A percentile compares a stretch with the other conserved stretches of the same genome.
Conservation (phyloP, 1,140 invertebrate species). For the Eueides isabella region DNA sequence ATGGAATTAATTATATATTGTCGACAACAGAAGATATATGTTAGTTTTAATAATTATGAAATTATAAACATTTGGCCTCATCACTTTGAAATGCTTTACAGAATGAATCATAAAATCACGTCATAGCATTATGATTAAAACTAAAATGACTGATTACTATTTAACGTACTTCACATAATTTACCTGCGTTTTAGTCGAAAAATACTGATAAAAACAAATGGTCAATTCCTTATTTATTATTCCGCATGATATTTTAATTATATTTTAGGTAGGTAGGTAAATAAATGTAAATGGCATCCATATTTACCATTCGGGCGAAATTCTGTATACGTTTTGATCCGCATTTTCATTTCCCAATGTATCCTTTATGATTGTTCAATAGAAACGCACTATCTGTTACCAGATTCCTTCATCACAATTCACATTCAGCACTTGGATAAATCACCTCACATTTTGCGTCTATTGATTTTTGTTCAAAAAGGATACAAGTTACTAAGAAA, state of each 20-base stretch:
- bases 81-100: neutral
- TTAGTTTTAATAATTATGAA: neutral
- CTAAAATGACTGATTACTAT: neutral
- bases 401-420: constrained; percentile 71
- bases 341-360: constrained; percentile 81
- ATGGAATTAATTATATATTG: too few relatives aligned
- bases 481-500: constrained; percentile 80
- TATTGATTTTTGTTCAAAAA: constrained; percentile 73
- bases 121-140: constrained; percentile 18
- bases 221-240: neutral
- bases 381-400: constrained; percentile 59
- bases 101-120: constrained; percentile 23
- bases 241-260: neutral
- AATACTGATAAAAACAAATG: neutral
- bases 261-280: neutral
- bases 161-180: neutral
- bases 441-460: constrained; percentile 74
- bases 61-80: neutral
- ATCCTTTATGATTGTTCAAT: constrained; percentile 79
- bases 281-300: constrained; percentile 24
- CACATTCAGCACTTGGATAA: constrained; percentile 65
- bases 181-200: constrained; percentile 1
- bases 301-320: constrained; percentile 80
- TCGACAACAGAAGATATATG: neutral
- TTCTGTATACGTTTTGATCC: constrained; percentile 76